Conservation (phyloP, 2,797 vertebrate species). For the Triplophysa yarkandensis region DNA sequence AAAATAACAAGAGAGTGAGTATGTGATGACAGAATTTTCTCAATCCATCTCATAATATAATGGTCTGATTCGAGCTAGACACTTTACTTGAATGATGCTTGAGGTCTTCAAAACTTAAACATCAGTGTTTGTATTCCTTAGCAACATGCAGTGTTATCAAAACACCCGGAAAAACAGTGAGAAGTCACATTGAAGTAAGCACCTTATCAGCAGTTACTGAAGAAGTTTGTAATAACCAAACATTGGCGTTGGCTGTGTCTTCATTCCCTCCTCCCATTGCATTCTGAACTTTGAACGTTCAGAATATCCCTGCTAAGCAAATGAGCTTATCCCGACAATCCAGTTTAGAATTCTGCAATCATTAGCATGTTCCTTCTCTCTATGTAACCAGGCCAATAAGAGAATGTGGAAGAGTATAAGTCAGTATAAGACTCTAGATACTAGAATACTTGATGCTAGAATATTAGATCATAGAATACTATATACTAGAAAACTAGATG, state of each 20-base stretch:
- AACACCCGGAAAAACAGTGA: conserved; percentile 18
- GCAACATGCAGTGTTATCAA: conserved; percentile 4
- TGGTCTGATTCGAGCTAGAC: too few species aligned
- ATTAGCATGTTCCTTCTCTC: conserved; percentile 22
- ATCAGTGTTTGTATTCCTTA: background rate
- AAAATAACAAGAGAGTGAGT: too few species aligned
- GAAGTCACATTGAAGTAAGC: conserved; percentile 29
- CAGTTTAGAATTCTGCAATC: conserved; percentile 45
- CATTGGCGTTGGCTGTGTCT: conserved; percentile 13
- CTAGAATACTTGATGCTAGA: too few species aligned
- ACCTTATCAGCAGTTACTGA: conserved; percentile 37
- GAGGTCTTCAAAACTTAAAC: background rate
- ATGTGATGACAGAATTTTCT: too few species aligned
- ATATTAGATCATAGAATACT: too few species aligned
- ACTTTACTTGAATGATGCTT: too few species aligned
- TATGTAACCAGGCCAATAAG: conserved; percentile 8
- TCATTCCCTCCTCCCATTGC: conserved; percentile 45
- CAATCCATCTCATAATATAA: too few species aligned
- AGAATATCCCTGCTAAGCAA: conserved; percentile 57
- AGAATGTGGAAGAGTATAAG: conserved; percentile 21
- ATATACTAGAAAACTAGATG: too few species aligned
- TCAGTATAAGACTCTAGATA: background rate
- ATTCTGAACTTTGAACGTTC: conserved; percentile 49
- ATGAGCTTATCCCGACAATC: conserved; percentile 42
- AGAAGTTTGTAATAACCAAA: conserved; percentile 48